Percentiles rank a stretch among this genome's conserved stretches.
Conservation (phyloP, 1,140 invertebrate species). For the Lethocerus indicus region DNA sequence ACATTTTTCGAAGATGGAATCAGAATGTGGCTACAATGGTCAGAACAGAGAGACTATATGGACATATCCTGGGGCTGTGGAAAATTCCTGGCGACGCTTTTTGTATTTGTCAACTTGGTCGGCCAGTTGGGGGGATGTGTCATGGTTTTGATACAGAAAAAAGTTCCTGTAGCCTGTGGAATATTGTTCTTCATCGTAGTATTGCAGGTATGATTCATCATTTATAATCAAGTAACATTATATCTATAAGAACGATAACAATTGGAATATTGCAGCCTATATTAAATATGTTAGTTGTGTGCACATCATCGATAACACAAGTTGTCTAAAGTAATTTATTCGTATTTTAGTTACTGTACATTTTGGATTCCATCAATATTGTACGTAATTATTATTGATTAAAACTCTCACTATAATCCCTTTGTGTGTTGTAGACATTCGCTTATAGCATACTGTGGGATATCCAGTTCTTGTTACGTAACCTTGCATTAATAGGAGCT, state of each 20-base stretch:
- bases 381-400: neutral
- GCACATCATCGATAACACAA: too few species aligned
- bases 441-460: conserved; percentile 99
- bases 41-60: conserved; percentile 96
- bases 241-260: too few species aligned
- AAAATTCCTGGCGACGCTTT: conserved; percentile 76
- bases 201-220: conserved; percentile 50
- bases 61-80: conserved; percentile 96
- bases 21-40: conserved; percentile 99
- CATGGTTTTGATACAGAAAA: conserved; percentile 85
- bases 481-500: conserved; percentile 90
- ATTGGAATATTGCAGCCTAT: too few species aligned
- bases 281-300: too few species aligned
- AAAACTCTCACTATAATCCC: neutral
- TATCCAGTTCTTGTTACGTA: conserved; percentile 87
- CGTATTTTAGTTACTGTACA: too few species aligned
- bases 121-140: conserved; percentile 90
- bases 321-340: too few species aligned
- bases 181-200: conserved; percentile 92
- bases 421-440: conserved; percentile 55
- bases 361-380: neutral
- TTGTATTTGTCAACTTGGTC: conserved; percentile 84
- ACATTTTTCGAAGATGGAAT: conserved; percentile 99
- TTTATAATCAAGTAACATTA: neutral
- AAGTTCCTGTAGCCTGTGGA: conserved; percentile 88